Percentiles rank a stretch among this genome's conserved stretches.
Conservation (phyloP, 1,140 invertebrate genomes). For the Sweltsa coloradensis region DNA sequence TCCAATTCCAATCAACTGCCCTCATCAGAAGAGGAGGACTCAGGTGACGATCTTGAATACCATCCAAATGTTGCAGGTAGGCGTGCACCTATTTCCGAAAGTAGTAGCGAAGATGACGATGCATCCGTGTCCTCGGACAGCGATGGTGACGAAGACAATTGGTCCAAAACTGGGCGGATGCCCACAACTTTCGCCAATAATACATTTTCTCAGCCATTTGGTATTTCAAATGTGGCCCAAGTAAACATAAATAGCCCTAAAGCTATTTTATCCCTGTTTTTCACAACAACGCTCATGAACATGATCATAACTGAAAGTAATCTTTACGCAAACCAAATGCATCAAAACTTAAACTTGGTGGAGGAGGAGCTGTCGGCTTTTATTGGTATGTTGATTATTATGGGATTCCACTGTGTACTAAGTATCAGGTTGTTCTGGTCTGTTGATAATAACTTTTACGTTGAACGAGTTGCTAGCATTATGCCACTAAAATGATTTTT, state of each 20-base stretch:
- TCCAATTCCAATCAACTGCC: background rate
- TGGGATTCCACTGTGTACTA: conserved; percentile 13
- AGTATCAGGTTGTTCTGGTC: conserved; percentile 13
- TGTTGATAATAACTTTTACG: conserved; percentile 15
- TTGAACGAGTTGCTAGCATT: conserved; percentile 10
- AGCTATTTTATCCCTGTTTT: background rate
- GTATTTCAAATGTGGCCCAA: background rate
- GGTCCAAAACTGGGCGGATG: conserved; percentile 5
- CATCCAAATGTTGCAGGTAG: background rate
- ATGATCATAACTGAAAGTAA: conserved; percentile 12
- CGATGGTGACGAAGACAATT: conserved; percentile 6
- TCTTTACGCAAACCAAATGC: conserved; percentile 12
- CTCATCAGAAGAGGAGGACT: background rate
- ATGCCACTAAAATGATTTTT: conserved; percentile 17
- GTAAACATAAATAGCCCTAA: conserved; percentile 2
- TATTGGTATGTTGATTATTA: conserved; percentile 15
- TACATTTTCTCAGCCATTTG: conserved; percentile 2
- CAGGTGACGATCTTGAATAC: background rate
- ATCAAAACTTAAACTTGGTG: conserved; percentile 10
- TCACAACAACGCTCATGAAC: conserved; percentile 4
- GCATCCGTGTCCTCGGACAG: background rate
- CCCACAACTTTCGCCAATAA: conserved; percentile 2
- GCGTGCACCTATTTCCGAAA: background rate
- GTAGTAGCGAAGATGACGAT: background rate
- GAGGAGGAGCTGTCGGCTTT: conserved; percentile 10